Evolutionary conservation across 2,113 vertebrate species (phyloP).

Genomic region (Scomber scombrus): DNA sequence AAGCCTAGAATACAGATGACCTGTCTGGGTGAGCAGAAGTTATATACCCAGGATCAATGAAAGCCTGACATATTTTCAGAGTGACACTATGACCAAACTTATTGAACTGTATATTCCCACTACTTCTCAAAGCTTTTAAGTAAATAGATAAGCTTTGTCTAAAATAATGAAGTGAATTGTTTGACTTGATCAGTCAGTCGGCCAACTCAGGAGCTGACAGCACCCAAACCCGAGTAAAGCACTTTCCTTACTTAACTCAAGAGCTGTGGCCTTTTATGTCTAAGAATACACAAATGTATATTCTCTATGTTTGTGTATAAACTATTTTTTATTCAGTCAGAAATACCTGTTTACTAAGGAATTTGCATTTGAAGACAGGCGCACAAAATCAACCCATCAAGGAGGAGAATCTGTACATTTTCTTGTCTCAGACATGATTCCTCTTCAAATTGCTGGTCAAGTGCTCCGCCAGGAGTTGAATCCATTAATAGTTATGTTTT

Average conservation of each 20-base stretch:
- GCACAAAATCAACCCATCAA: neutral
- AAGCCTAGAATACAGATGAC: conserved; percentile 43
- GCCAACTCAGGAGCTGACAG: conserved; percentile 38
- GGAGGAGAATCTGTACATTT: neutral
- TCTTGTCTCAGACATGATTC: neutral
- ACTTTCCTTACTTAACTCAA: neutral
- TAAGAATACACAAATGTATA: neutral
- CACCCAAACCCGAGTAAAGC: conserved; percentile 48
- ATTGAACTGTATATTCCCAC: neutral
- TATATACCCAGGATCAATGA: conserved; percentile 2
- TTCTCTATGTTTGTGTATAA: neutral
- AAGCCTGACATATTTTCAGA: neutral
- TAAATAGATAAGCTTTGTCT: neutral
- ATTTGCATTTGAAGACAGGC: neutral
- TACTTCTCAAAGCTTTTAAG: neutral
- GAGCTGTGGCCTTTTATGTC: neutral
- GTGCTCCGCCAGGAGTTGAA: conserved; percentile 41
- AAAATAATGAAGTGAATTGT: conserved; percentile 18
- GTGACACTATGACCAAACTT: neutral
- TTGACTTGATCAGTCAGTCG: neutral
- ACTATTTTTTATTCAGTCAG: neutral
- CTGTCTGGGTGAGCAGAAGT: neutral
- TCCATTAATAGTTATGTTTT: conserved; percentile 54
- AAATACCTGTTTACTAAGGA: conserved; percentile 8
- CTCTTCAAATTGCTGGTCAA: conserved; percentile 47